Base-by-base conservation (phyloP, 2,797 vertebrate species). In the Anableps anableps region DNA sequence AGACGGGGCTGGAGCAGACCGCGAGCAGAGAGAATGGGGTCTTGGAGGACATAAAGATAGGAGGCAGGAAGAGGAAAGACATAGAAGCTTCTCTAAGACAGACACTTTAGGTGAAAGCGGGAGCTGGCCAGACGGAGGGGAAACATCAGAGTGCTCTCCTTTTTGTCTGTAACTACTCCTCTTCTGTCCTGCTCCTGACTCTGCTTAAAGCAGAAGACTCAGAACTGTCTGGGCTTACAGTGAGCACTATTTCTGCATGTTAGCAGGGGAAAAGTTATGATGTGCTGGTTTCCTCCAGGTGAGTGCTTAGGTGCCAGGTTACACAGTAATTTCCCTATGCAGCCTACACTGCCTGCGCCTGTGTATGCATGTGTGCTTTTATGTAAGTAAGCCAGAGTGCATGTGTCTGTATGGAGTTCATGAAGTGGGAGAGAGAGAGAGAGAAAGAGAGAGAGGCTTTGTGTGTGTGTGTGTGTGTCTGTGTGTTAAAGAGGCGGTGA, bases 101-200 rank as follows among this genome's bases (percentile, higher is more conserved):
- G 90, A 92, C 88, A 92, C 88, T 89, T 88, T 90, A 91, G 93
- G 89, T 85, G 80, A 89, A 88, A 89, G 84, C 79, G 76, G 83
- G 83, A 84, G 83, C 81, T 85, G 58, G 78, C 84, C 90, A 93
- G 89, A 86, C 86, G 79, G 89, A 90, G 91, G 68, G n/a, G 68
- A 45, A 77, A 81, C 83, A 88, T 89, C 86, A 88, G 83, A 90
- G 83, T 82, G 86, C 89, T 89, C 82, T 86, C 83, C 84, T 85
- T 79, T 88, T 89, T 82, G 83, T 90, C 89, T 92, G 76, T 73
- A 84, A 90, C 91, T 90, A 80, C 85, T 86, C 79, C 80, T 91
- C 88, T 75, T 82, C 83, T 86, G 88, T 90, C 88, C 92, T 82
- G 86, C 68, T 89, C 74, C 89, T 60, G 85, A 75, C 58, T 81